phyloP scores from a whole-genome alignment of 92 coral and sea anemone genomes.

The Anthopleura xanthogrammica region DNA sequence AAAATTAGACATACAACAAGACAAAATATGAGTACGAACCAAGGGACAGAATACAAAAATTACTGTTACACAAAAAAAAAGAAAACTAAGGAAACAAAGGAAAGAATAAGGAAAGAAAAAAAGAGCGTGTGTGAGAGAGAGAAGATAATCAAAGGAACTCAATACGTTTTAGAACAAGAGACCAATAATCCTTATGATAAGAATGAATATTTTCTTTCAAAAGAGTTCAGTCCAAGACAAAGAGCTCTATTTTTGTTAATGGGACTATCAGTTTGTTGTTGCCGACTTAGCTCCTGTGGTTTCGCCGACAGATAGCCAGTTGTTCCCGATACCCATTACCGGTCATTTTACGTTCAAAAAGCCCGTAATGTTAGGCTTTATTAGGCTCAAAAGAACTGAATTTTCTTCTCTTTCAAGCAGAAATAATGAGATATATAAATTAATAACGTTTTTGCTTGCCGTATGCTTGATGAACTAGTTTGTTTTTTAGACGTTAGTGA shows the following conservation, averaged over 20 bases:
- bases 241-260: background rate
- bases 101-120: too few relatives aligned
- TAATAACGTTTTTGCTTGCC: background rate
- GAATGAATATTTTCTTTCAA: background rate
- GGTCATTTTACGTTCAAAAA: background rate
- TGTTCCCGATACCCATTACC: background rate
- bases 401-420: background rate
- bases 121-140: too few relatives aligned
- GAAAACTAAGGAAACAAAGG: too few relatives aligned
- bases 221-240: background rate
- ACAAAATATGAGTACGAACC: background rate
- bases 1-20: background rate
- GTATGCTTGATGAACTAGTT: background rate
- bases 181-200: background rate
- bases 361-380: background rate
- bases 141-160: too few relatives aligned
- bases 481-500: background rate
- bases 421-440: background rate
- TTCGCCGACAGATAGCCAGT: slow-evolving; percentile 6
- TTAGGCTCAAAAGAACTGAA: background rate
- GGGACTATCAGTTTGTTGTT: slow-evolving; percentile 1
- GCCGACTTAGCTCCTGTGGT: background rate
- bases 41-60: background rate
- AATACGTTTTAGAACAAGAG: background rate
- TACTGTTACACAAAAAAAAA: background rate